Evolutionary conservation across 2,797 vertebrate species (phyloP).

Genomic region (Melanotaenia parkinsoni): DNA sequence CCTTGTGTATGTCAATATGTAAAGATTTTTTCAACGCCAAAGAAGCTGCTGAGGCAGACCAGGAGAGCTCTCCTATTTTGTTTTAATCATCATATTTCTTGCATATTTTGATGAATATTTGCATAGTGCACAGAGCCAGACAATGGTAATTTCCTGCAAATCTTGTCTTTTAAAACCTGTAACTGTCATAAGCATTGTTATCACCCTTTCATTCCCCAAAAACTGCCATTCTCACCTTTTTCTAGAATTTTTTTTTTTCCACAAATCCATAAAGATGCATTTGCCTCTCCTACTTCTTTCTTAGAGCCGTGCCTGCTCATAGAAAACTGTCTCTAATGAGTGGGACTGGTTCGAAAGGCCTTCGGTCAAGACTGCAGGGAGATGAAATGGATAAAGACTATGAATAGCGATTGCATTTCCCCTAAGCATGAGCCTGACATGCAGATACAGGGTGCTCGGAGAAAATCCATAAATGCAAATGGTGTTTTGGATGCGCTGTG

Average conservation of each 20-base stretch:
- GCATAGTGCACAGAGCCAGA: background rate
- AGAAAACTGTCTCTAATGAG: conserved; percentile 39
- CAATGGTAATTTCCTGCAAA: conserved; percentile 3
- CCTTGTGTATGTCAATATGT: too few species aligned
- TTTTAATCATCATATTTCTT: background rate
- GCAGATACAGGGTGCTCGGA: conserved; percentile 44
- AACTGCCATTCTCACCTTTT: background rate
- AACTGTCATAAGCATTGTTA: background rate
- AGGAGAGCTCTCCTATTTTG: background rate
- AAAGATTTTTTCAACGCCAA: too few species aligned
- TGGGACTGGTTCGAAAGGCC: conserved; percentile 47
- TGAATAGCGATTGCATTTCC: conserved; percentile 68
- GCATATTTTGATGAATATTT: background rate
- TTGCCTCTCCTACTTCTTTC: conserved; percentile 5
- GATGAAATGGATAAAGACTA: conserved; percentile 72
- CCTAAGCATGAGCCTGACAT: conserved; percentile 64
- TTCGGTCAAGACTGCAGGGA: conserved; percentile 45
- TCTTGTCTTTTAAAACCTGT: background rate
- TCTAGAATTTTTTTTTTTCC: conserved; percentile 26
- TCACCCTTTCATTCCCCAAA: too few species aligned
- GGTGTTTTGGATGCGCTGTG: conserved; percentile 52
- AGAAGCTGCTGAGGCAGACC: background rate
- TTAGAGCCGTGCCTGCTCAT: conserved; percentile 10
- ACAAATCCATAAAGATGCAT: conserved; percentile 30
- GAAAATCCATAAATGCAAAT: conserved; percentile 82